Percentiles rank a stretch among this genome's conserved stretches.
Conservation (phyloP, 2,888 invertebrate species). For the Acrobasis suavella region DNA sequence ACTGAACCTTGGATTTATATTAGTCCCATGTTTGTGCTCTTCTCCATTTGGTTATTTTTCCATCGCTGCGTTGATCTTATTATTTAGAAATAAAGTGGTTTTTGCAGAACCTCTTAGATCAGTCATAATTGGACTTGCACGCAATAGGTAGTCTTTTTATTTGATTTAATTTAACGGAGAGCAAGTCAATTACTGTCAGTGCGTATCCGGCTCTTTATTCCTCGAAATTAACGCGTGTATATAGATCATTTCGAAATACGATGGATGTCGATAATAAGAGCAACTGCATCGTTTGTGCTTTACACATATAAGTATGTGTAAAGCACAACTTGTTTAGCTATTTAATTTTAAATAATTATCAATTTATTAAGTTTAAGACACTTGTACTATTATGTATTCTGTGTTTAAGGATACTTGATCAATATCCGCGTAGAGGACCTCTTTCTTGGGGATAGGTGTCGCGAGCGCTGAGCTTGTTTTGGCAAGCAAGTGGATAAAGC, state of each 20-base stretch:
- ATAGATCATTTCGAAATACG: slow-evolving; percentile 27
- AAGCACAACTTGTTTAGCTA: background rate
- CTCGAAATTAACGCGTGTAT: slow-evolving; percentile 33
- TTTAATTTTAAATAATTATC: background rate
- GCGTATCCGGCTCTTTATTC: slow-evolving; percentile 41
- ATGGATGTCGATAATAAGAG: slow-evolving; percentile 13
- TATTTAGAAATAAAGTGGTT: slow-evolving; percentile 10
- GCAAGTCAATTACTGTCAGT: slow-evolving; percentile 36
- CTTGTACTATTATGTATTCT: too few species aligned
- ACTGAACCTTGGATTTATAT: slow-evolving; percentile 20
- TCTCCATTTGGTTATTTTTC: slow-evolving; percentile 24
- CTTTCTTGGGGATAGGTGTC: background rate
- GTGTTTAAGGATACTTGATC: too few species aligned
- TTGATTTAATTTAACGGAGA: slow-evolving; percentile 40
- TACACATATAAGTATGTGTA: background rate
- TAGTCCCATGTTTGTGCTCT: slow-evolving; percentile 20
- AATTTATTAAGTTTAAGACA: too few species aligned
- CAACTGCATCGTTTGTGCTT: slow-evolving; percentile 11
- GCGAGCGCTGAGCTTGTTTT: slow-evolving; percentile 10
- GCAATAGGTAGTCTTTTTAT: slow-evolving; percentile 41
- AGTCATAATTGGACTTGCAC: slow-evolving; percentile 37
- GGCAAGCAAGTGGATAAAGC: slow-evolving; percentile 47
- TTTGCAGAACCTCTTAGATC: slow-evolving; percentile 31
- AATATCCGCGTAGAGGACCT: background rate
- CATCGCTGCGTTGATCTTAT: slow-evolving; percentile 7